Base-by-base conservation (phyloP, 2,888 invertebrate species). In the Melikaiella ostensackeni region DNA sequence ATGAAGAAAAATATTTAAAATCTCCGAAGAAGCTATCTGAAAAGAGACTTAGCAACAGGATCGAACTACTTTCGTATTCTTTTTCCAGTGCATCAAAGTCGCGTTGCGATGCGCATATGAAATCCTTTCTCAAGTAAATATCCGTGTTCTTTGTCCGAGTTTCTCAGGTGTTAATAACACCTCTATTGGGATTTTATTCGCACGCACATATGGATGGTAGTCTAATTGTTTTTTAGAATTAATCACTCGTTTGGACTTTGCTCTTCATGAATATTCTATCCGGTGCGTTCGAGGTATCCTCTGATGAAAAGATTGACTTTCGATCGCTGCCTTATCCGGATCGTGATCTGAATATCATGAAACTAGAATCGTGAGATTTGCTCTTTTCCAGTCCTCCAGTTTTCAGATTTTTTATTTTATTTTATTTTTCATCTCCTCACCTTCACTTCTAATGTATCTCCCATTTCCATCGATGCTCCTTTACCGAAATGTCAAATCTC, bases 281-380 rank as follows among this genome's bases (percentile, higher is more conserved):
- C 9, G 21, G 24, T 24, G 64, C 24, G 42, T 38, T 16, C 64
- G 64, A 21, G 64, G 42, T 64, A 38, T 64, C 38, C 38, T 38
- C 64, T 38, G 80, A 79, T 79, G 76, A 78, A 78, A 66, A 24
- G 57, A 64, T 61, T 73, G 73, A 73, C 73, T 33, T 73, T 55
- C 55, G 73, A 73, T 73, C 46, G 55, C 50, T 64, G 16, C 64
- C 24, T 64, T 64, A 64, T 64, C 38, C 24, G 64, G 24, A 64
- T 64, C 64, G 64, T 64, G 64, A 64, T 64, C 64, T 42, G 64
- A 64, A 64, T 64, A 64, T 64, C 64, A 64, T 64, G 38, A 2
- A 66, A 46, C 24, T 27, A 46, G 66, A 66, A 46, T 46, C 46
- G 42, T 66, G 66, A 66, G 66, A 66, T 46, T 64, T 66, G 66